Base-by-base conservation (phyloP, 2,113 vertebrate genomes). In the Myotis brandtii region DNA sequence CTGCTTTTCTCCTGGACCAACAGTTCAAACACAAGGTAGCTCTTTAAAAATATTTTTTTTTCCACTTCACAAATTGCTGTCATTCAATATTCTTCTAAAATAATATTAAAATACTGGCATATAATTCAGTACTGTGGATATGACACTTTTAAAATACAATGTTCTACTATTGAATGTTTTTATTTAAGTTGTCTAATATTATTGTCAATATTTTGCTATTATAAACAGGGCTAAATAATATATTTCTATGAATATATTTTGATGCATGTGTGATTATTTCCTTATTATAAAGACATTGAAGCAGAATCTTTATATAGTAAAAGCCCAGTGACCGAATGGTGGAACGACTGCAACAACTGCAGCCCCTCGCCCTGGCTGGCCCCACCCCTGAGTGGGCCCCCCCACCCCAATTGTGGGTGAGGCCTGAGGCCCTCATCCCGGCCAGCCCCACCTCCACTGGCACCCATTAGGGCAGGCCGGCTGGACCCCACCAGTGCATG, bases 151-250 rank as follows among this genome's bases (percentile, higher is more conserved):
- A 91, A 54, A 86, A 92, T 40, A 27, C 9, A 75, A 64, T 66
- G 21, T 20, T 25, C 67, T 79, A 5, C 18, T 90, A 27, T 69
- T 34, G 40, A 9, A 54, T 62, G 30, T 46, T 92, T 90, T 59
- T 87, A 69, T 46, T 79, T 76, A 93, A 80, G 23, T 89, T 90
- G 54, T 52, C 89, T 72, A 88, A 59, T 59, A 89, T 64, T 59
- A 89, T 64, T 80, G 67, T 48, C 30, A 77, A 54, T 75, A 93
- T 93, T 94, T 94, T 97, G 13, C 72, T 93, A 67, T 86, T 95
- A 59, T 67, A 93, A 93, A 75, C 1, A 73, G 18, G 10, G 9
- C 30, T 91, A 52, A 91, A 77, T 18, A 86, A 73, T 46, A 72
- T 32, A 46, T 82, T 73, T 52, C 21, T 91, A 54, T 62, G 77